Conservation (phyloP, 2,888 invertebrate species). For the Coenonympha arcania region DNA sequence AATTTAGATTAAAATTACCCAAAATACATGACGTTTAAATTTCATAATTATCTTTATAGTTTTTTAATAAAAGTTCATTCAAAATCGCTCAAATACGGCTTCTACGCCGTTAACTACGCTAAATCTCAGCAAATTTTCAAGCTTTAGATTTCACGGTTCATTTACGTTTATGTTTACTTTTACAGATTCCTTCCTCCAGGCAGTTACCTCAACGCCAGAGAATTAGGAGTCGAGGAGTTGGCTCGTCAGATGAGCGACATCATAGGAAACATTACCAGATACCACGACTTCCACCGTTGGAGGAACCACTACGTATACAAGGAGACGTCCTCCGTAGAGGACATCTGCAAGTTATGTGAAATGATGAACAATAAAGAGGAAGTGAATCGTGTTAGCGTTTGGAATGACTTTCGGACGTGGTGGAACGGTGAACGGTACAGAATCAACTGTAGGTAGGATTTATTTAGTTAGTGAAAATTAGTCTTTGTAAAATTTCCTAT, state of each 20-base stretch:
- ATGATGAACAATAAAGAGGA: slow-evolving; percentile 26
- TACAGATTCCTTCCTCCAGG: slow-evolving; percentile 35
- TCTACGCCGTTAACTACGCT: too few relatives aligned
- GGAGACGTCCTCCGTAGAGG: slow-evolving; percentile 19
- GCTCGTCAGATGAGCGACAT: slow-evolving; percentile 31
- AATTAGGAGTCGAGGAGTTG: slow-evolving; percentile 28
- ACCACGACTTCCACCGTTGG: slow-evolving; percentile 36
- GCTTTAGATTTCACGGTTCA: too few relatives aligned
- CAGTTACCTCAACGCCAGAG: slow-evolving; percentile 33
- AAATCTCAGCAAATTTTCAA: too few relatives aligned
- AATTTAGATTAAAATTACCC: too few relatives aligned
- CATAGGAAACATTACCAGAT: slow-evolving; percentile 27
- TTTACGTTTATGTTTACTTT: too few relatives aligned
- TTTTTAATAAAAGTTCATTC: too few relatives aligned
- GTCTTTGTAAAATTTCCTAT: too few relatives aligned
- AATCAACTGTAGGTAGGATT: slow-evolving; percentile 12
- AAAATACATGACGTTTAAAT: too few relatives aligned
- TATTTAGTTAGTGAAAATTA: not conserved
- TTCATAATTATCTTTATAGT: too few relatives aligned
- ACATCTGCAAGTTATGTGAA: slow-evolving; percentile 30
- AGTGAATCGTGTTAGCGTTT: slow-evolving; percentile 12
- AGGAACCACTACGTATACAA: slow-evolving; percentile 32
- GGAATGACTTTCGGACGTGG: slow-evolving; percentile 27
- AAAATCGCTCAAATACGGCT: too few relatives aligned
- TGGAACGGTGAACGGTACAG: slow-evolving; percentile 26